Evolutionary conservation across 2,888 invertebrate species (phyloP).

Genomic region (Leptopterna dolabrata): DNA sequence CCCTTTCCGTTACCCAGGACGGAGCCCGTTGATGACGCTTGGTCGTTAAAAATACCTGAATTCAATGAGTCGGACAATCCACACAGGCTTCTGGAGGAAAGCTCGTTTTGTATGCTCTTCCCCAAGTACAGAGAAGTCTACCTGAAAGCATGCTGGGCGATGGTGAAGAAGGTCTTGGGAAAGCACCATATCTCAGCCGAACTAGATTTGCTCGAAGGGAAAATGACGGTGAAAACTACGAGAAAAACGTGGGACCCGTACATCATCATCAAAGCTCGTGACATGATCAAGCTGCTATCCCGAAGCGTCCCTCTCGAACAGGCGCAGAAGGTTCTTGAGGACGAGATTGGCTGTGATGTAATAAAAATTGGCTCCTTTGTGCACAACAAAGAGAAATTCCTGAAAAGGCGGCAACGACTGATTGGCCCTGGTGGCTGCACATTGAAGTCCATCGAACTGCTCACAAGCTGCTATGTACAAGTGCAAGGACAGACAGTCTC

Average conservation of each 20-base stretch:
- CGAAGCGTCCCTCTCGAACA: slow-evolving; percentile 98
- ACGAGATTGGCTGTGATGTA: slow-evolving; percentile 93
- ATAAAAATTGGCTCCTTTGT: slow-evolving; percentile 95
- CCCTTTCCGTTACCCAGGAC: neutral
- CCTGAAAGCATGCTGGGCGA: slow-evolving; percentile 92
- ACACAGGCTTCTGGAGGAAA: slow-evolving; percentile 88
- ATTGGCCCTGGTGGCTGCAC: slow-evolving; percentile 99
- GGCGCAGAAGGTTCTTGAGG: slow-evolving; percentile 85
- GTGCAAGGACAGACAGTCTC: slow-evolving; percentile 98
- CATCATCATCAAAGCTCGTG: slow-evolving; percentile 92
- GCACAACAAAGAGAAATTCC: slow-evolving; percentile 91
- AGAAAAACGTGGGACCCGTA: slow-evolving; percentile 99
- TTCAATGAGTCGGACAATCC: slow-evolving; percentile 92
- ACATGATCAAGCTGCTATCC: slow-evolving; percentile 93
- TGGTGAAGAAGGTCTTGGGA: slow-evolving; percentile 84
- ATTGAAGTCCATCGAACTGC: slow-evolving; percentile 93
- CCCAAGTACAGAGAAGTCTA: slow-evolving; percentile 98
- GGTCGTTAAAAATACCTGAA: slow-evolving; percentile 86
- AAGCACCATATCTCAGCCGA: slow-evolving; percentile 87
- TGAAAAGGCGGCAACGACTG: slow-evolving; percentile 91
- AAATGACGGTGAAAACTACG: slow-evolving; percentile 94
- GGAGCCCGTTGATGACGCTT: slow-evolving; percentile 81
- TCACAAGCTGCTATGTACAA: slow-evolving; percentile 95
- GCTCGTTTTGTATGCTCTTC: slow-evolving; percentile 95
- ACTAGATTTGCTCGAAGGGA: slow-evolving; percentile 91